Conservation (phyloP, 2,888 invertebrate genomes). For the Polydrusus cervinus region DNA sequence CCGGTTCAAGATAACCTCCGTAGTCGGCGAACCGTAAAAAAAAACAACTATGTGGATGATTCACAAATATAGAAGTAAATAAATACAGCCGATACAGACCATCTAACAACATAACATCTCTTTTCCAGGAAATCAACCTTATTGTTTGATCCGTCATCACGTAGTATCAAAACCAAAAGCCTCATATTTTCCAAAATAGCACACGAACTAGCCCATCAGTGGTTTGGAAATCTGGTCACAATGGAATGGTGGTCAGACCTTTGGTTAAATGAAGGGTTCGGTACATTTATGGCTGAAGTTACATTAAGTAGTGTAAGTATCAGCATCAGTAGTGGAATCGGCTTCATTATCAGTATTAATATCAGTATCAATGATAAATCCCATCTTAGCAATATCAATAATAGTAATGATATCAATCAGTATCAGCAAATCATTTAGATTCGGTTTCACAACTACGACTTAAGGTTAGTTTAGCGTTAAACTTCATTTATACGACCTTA, state of each 20-base stretch:
- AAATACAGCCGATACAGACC: too few relatives aligned
- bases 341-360: not conserved
- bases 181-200: conserved; percentile 73
- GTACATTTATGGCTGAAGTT: conserved; percentile 76
- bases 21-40: too few relatives aligned
- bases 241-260: conserved; percentile 82
- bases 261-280: conserved; percentile 86
- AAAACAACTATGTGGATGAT: not conserved
- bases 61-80: too few relatives aligned
- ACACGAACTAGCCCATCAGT: conserved; percentile 84
- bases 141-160: conserved; percentile 73
- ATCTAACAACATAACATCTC: too few relatives aligned
- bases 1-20: too few relatives aligned
- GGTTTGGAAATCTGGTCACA: conserved; percentile 83
- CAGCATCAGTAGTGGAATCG: not conserved
- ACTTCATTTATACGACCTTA: too few relatives aligned
- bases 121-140: conserved; percentile 75
- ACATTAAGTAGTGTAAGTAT: conserved; percentile 73
- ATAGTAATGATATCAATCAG: too few relatives aligned
- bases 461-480: too few relatives aligned
- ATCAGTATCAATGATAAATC: not conserved
- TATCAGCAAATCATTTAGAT: too few relatives aligned
- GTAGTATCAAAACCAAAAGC: conserved; percentile 68
- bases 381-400: too few relatives aligned
- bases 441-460: too few relatives aligned